A percentile compares a stretch with the other conserved stretches of the same genome.
phyloP scores from a whole-genome alignment of 1,140 invertebrate genomes.

The Venturia canescens region DNA sequence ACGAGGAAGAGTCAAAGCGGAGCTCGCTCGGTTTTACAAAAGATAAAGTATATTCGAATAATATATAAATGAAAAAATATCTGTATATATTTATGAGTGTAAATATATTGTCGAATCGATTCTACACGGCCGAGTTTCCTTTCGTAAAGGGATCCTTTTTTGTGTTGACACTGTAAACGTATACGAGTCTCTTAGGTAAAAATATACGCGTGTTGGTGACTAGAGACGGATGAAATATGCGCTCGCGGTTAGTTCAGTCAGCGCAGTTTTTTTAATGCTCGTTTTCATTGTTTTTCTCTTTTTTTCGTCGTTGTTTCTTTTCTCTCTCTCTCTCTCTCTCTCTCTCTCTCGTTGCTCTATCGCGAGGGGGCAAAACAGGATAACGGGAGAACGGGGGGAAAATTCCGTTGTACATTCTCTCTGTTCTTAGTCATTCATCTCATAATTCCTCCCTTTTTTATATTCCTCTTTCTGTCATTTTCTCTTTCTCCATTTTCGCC shows the following conservation, averaged over 20 bases:
- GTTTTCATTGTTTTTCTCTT: neutral
- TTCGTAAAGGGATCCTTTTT: neutral
- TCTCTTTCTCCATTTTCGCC: neutral
- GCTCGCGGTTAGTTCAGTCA: conserved; percentile 18
- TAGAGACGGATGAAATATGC: conserved; percentile 26
- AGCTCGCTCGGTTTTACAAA: neutral
- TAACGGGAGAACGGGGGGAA: neutral
- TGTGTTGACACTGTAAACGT: neutral
- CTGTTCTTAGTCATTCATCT: conserved; percentile 37
- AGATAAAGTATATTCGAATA: conserved; percentile 20
- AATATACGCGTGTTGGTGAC: neutral
- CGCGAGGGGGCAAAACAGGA: conserved; percentile 29
- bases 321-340: too few relatives aligned
- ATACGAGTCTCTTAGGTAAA: neutral
- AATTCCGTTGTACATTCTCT: conserved; percentile 36
- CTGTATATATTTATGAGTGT: too few relatives aligned
- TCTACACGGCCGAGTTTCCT: conserved; percentile 35
- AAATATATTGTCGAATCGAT: conserved; percentile 32
- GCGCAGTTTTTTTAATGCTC: conserved; percentile 12
- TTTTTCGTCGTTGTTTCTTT: conserved; percentile 21
- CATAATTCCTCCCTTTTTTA: conserved; percentile 28
- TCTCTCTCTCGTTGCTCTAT: conserved; percentile 35
- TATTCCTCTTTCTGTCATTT: neutral
- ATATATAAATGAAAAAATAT: neutral
- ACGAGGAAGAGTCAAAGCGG: neutral